Base-by-base conservation (phyloP, 2,888 invertebrate species). In the Nysson spinosus region DNA sequence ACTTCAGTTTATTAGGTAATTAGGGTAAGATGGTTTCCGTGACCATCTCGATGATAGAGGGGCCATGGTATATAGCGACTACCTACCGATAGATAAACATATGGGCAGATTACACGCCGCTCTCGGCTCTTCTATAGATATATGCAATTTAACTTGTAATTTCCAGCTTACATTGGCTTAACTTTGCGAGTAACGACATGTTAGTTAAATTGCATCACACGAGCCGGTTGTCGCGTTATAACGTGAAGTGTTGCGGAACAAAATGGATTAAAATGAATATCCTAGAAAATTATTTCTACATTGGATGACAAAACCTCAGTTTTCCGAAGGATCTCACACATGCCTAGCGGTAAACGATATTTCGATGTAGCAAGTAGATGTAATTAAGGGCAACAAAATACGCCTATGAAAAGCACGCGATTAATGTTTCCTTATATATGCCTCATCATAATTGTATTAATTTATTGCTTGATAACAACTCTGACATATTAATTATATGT, bases 121-220 rank as follows among this genome's bases (percentile, higher is more conserved):
- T 80, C 76, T 72, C 71, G 78, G 79, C 75, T 73, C 73, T 74
- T 46, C 52, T 69, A 77, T 77, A 79, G 83, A 80, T 83, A 81
- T 80, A 85, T 80, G 83, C 86, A 84, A 84, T 86, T 86, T 85
- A 85, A 84, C 85, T 83, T 83, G 82, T 84, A 86, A 87, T 87
- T 85, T 81, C 83, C 65, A 87, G 86, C 85, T 87, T 86, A 84
- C 85, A 85, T 81, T 81, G 73, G 78, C 78, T 78, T 79, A 85
- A 84, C 84, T 83, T 83, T 72, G 72, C 72, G 71, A 74, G 82
- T 85, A 85, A 85, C 83, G 80, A 83, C 80, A 83, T 82, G 80
- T 83, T 83, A 83, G 84, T 85, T 85, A 86, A 87, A 87, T 86
- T 83, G 80, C 81, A 81, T 86, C 83, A 85, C 77, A 78, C 81